Evolutionary conservation across 2,113 vertebrate genomes (phyloP).

Genomic region (Sclerurus mexicanus): DNA sequence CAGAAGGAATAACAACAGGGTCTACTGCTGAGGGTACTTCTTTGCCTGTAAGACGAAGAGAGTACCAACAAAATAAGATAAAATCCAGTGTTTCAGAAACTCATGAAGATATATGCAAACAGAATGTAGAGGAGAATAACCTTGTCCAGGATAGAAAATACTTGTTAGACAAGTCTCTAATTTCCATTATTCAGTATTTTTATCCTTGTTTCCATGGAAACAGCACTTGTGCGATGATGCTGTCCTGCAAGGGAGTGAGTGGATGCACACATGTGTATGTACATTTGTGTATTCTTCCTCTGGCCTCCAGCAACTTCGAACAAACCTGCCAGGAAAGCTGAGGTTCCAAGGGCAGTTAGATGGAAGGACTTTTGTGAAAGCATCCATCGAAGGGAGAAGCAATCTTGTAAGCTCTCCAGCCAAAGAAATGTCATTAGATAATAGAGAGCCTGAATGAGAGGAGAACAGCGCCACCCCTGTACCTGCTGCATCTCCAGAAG

Average conservation of each 20-base stretch:
- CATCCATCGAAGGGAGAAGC: background rate
- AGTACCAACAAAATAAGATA: background rate
- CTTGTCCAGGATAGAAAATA: background rate
- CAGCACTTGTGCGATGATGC: background rate
- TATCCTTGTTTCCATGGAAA: slow-evolving; percentile 61
- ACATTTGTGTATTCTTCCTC: background rate
- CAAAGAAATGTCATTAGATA: background rate
- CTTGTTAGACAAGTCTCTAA: background rate
- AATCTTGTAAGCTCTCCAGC: background rate
- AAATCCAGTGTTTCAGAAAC: background rate
- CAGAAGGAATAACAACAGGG: background rate
- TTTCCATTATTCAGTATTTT: slow-evolving; percentile 51
- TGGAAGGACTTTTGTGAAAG: background rate
- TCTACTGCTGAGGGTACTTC: background rate
- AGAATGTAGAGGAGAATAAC: background rate
- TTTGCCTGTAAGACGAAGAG: background rate
- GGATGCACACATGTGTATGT: background rate
- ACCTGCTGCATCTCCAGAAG: background rate
- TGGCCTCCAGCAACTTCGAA: background rate
- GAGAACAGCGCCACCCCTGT: background rate
- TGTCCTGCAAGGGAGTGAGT: slow-evolving; percentile 1
- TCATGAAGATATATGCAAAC: background rate
- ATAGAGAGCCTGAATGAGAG: background rate
- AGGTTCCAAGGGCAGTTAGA: background rate
- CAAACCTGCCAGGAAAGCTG: background rate